Evolutionary conservation across 2,888 invertebrate genomes (phyloP).

Genomic region (Yponomeuta cagnagella): DNA sequence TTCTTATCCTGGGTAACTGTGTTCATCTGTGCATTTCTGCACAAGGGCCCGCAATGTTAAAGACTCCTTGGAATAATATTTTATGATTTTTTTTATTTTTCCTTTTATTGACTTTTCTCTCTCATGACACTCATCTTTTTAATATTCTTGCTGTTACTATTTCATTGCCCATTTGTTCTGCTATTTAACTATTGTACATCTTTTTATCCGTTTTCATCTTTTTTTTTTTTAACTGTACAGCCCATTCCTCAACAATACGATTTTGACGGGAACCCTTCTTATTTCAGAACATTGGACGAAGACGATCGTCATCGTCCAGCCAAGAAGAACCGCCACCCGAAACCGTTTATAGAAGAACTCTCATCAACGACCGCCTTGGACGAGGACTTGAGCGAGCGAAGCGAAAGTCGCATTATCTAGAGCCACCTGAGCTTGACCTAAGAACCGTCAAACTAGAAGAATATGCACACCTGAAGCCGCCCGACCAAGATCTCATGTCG

Average conservation of each 20-base stretch:
- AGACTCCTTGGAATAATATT: no score
- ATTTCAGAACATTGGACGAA: constrained; percentile 53
- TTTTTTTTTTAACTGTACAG: no score
- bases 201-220: no score
- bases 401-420: constrained; percentile 78
- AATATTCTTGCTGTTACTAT: no score
- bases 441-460: constrained; percentile 80
- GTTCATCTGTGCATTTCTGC: no score
- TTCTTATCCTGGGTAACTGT: no score
- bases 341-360: constrained; percentile 76
- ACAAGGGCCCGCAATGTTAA: no score
- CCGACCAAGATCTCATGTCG: constrained; percentile 81
- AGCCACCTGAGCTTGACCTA: constrained; percentile 82
- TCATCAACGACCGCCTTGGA: constrained; percentile 77
- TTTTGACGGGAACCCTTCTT: not conserved
- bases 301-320: constrained; percentile 70
- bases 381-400: constrained; percentile 78
- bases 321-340: constrained; percentile 71
- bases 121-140: no score
- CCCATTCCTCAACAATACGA: not conserved
- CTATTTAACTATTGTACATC: no score
- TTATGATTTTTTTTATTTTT: no score
- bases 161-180: no score
- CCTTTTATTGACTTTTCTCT: no score
- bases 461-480: constrained; percentile 78